Base-by-base conservation (phyloP, 2,888 invertebrate genomes). In the Asteroscopus sphinx region DNA sequence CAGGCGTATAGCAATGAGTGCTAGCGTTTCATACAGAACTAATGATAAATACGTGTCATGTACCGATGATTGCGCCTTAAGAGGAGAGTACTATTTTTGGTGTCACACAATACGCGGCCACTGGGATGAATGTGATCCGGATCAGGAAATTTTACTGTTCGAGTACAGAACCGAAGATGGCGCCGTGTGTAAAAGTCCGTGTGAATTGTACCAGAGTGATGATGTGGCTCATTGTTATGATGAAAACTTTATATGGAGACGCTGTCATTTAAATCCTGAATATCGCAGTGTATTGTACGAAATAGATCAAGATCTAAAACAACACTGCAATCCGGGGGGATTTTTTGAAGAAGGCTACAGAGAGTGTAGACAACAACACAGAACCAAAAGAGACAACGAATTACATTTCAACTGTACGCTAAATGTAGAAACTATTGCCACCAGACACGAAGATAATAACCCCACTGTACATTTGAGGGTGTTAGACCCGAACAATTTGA, bases 221-320 rank as follows among this genome's bases (percentile, higher is more conserved):
- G n/a, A 37, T n/a, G 11, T 17, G n/a, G 9, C 37, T 16, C n/a
- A 37, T 6, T 37, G 37, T 17, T 37, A 37, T n/a, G 17, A 16
- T 17, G 16, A 3, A 12, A 16, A 13, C 7, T 11, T 15, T 8
- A 17, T 11, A 3, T 37, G 37, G 37, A 8, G 6, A 17, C 37
- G n/a, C 5, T 37, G 37, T 13, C 16, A 16, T 17, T 37, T 37
- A 37, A 37, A 37, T 17, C 37, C 37, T 13, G 37, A 11, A 37
- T 37, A 37, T 37, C 8, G 16, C 11, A 37, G 4, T 15, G 16
- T 16, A 13, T 8, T 17, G 3, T 1, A 37, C 9, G 37, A 37
- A 8, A 17, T 37, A 7, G 16, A 37, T n/a, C 17, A 37, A 37
- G 16, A 37, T 37, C 16, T 33, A 33, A 33, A 7, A 7, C n/a